Percentiles rank a stretch among this genome's conserved stretches.
These are phyloP conservation scores for Crotalus horridus DNA, from an alignment of 2,113 vertebrate species.

Conservation along the genomic window DNA sequence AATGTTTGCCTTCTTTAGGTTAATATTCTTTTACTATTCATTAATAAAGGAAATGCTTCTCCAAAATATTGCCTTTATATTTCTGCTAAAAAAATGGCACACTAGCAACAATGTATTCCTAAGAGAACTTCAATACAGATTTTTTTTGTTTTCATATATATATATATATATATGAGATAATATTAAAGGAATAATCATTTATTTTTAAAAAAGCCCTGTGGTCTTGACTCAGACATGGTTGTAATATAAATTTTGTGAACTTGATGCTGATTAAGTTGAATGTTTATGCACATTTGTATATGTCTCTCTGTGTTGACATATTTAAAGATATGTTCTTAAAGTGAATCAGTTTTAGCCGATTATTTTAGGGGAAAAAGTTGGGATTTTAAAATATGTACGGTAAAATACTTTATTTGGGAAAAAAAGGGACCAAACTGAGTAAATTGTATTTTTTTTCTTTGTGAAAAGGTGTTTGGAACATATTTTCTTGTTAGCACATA, in stretches of 20 bases:
- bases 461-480: constrained; percentile 41
- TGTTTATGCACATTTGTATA: constrained; percentile 40
- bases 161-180: constrained; percentile 42
- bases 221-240: constrained; percentile 28
- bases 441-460: constrained; percentile 49
- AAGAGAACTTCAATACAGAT: constrained; percentile 64
- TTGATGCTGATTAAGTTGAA: constrained; percentile 40
- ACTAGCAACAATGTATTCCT: constrained; percentile 59
- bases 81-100: constrained; percentile 65
- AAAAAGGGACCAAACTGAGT: constrained; percentile 37
- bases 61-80: constrained; percentile 64
- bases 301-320: constrained; percentile 28
- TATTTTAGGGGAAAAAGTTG: constrained; percentile 36
- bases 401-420: constrained; percentile 62
- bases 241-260: constrained; percentile 39
- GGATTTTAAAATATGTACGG: constrained; percentile 41
- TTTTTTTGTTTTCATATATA: constrained; percentile 67
- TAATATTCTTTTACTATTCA: constrained; percentile 58
- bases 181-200: constrained; percentile 61
- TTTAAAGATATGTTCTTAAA: constrained; percentile 43
- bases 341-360: constrained; percentile 40
- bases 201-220: constrained; percentile 56
- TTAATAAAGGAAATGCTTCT: constrained; percentile 61
- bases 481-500: constrained; percentile 53
- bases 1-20: constrained; percentile 65